Conservation (phyloP, 2,797 vertebrate species). For the Natrix natrix region DNA sequence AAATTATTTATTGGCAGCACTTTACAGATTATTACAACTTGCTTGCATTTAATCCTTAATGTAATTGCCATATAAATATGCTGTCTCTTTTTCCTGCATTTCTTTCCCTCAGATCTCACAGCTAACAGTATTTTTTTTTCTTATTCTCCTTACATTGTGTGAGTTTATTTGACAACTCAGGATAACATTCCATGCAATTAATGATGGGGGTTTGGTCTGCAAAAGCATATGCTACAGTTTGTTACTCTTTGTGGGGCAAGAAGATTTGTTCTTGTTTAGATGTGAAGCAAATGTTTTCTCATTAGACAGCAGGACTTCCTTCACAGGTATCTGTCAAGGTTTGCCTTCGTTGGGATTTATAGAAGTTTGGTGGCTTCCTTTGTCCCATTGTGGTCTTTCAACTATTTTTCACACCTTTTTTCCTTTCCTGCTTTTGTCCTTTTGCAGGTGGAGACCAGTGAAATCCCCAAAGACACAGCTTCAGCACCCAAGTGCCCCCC, state of each 20-base stretch:
- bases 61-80: not conserved
- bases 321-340: not conserved
- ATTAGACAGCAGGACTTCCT: too few relatives aligned
- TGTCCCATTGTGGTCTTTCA: not conserved
- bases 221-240: not conserved
- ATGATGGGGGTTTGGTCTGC: not conserved
- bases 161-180: not conserved
- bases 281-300: not conserved
- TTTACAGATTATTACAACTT: not conserved
- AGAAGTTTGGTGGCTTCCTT: not conserved
- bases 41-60: not conserved
- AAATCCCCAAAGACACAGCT: conserved; percentile 73
- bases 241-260: not conserved
- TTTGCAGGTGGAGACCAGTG: conserved; percentile 72
- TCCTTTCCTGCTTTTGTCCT: not conserved
- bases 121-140: too few relatives aligned
- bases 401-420: not conserved
- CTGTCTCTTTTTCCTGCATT: not conserved
- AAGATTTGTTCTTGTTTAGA: not conserved
- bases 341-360: not conserved
- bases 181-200: not conserved
- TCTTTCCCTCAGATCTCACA: not conserved
- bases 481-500: conserved; percentile 77
- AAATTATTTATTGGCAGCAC: not conserved
- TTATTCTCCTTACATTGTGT: not conserved